Percentiles rank a stretch among this genome's conserved stretches.
These are phyloP conservation scores for Calameuta pallipes DNA, from an alignment of 2,888 invertebrate genomes.

Conservation along the genomic window DNA sequence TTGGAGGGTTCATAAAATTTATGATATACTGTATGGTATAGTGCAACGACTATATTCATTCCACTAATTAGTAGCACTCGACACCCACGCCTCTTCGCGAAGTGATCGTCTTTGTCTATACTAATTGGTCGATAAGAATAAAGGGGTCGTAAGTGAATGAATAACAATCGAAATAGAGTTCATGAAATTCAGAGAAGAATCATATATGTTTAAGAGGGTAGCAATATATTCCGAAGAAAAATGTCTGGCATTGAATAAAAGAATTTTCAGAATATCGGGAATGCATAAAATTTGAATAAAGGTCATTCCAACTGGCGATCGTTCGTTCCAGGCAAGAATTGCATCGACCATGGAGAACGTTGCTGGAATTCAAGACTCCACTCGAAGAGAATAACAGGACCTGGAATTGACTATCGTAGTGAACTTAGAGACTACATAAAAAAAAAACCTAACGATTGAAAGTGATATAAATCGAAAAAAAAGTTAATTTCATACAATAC, in stretches of 20 bases:
- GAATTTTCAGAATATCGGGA: background rate
- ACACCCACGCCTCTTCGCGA: background rate
- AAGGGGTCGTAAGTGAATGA: background rate
- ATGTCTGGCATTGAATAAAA: background rate
- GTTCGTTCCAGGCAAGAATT: background rate
- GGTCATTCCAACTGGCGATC: background rate
- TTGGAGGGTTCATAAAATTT: background rate
- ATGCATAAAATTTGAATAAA: background rate
- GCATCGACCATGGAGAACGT: background rate
- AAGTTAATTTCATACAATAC: background rate
- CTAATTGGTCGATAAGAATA: background rate
- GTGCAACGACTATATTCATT: background rate
- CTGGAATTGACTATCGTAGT: background rate
- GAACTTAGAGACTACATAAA: background rate
- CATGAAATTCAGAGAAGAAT: background rate
- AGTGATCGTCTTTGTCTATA: background rate
- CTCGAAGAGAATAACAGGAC: background rate
- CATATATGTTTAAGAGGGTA: background rate
- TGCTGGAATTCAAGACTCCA: background rate
- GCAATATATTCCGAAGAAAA: background rate
- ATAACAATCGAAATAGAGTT: background rate
- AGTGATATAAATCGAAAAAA: background rate
- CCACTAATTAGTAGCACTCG: background rate
- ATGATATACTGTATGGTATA: background rate
- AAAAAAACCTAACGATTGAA: background rate